Evolutionary conservation across 2,888 invertebrate species (phyloP), one percentile per base, ranked within the genome.

Genomic region (Lycia hirtaria): DNA sequence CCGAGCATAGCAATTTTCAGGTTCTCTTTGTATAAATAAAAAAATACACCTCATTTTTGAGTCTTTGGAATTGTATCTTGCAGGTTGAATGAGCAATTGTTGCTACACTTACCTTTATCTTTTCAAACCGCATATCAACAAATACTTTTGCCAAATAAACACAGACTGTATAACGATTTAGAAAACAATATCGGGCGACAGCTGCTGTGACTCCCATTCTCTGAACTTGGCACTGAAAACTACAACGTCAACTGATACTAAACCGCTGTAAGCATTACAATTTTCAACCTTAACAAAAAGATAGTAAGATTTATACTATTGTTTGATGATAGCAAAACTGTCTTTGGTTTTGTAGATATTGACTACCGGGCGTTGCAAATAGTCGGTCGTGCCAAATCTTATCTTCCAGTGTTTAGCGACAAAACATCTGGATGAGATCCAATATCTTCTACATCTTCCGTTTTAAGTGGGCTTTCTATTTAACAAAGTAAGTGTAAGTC

Each of bases 391-490:
- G 85, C 85, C 85, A 86, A 83, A 72, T 64, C 65, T 66, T 68
- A 71, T 76, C 67, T 75, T 66, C 70, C 64, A 60, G 65, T 68
- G 78, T 78, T 78, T 76, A 76, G 78, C 68, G 72, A 78, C 81
- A 80, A 76, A 74, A 71, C 58, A 60, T 65, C 73, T 85, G 83
- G 83, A 76, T 61, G 24, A 41, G 40, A 54, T 80, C 85, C 86
- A 85, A 83, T 68, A 64, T 63, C 61, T 69, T 57, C 64, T 52
- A 69, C 65, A 64, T 69, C 61, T 70, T 69, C 63, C 59, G 60
- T 65, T 73, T 72, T 74, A 63, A 69, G 62, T 67, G 68, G 60
- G 65, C n/a, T 60, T 65, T 59, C 35, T 30, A 35, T 20, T n/a
- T 22, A 45, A 22, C 32, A 15, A 48, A 41, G 17, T 43, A 30